phyloP scores from a whole-genome alignment of 2,113 vertebrate genomes.

The Oreocharis arfaki region DNA sequence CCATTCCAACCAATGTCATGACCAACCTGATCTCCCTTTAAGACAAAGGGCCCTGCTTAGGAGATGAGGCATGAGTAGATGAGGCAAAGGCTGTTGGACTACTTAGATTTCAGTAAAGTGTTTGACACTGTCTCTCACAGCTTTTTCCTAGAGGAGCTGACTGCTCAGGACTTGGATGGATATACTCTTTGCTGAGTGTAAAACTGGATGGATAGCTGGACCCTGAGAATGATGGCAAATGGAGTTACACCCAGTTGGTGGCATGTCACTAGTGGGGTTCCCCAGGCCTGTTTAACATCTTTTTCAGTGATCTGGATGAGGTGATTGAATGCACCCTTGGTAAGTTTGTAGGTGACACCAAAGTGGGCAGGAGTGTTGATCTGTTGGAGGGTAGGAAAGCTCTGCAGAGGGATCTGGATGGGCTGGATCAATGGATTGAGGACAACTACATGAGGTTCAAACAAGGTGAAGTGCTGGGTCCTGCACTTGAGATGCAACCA shows the following conservation, averaged over 20 bases:
- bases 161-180: neutral
- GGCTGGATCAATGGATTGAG: neutral
- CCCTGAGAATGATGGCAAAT: neutral
- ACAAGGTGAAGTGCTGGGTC: neutral
- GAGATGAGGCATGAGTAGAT: neutral
- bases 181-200: neutral
- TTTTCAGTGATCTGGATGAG: no score
- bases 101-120: neutral
- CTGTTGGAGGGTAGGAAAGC: neutral
- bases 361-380: no score
- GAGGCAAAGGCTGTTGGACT: neutral
- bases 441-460: neutral
- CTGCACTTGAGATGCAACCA: neutral
- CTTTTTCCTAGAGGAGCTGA: neutral
- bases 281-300: neutral
- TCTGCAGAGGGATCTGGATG: neutral
- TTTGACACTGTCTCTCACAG: neutral
- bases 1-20: neutral
- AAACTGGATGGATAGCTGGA: neutral
- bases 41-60: neutral
- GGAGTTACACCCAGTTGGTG: neutral
- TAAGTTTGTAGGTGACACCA: no score
- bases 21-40: neutral
- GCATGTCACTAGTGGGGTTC: no score
- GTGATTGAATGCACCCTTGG: accelerated